phyloP scores from a whole-genome alignment of 2,797 vertebrate species.

The Acanthopagrus latus region DNA sequence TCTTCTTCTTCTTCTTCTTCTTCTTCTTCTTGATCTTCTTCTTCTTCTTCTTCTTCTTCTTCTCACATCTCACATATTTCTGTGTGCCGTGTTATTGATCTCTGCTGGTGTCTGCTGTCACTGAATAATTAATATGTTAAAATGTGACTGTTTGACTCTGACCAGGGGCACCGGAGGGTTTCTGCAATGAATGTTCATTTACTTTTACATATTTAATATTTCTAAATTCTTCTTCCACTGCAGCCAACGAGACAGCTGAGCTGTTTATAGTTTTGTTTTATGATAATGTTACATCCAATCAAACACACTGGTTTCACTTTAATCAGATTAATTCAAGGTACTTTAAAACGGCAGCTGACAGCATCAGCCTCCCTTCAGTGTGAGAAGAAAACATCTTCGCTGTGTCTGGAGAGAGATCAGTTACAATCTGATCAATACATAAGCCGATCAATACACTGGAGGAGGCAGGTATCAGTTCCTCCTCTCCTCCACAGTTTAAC shows the following conservation, averaged over 20 bases:
- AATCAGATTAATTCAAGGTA: too few relatives aligned
- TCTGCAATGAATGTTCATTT: too few relatives aligned
- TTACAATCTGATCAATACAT: constrained; percentile 40
- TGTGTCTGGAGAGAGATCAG: constrained; percentile 16
- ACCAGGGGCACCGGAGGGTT: background rate
- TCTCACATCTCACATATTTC: background rate
- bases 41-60: too few relatives aligned
- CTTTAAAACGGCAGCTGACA: too few relatives aligned
- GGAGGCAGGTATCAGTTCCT: constrained; percentile 14
- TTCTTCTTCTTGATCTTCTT: too few relatives aligned
- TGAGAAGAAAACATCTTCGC: background rate
- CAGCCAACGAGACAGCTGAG: too few relatives aligned
- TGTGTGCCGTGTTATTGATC: constrained; percentile 17
- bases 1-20: too few relatives aligned
- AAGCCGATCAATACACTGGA: constrained; percentile 23
- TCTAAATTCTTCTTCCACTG: too few relatives aligned
- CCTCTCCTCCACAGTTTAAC: background rate
- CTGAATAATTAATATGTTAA: constrained; percentile 38
- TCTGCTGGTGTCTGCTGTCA: constrained; percentile 36
- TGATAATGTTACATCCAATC: too few relatives aligned
- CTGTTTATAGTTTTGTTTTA: too few relatives aligned
- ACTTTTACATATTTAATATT: too few relatives aligned
- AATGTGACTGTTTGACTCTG: background rate
- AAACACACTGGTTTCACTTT: too few relatives aligned
- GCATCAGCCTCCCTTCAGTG: background rate